These are phyloP conservation scores for Coleophora deauratella DNA, from an alignment of 2,888 invertebrate species.

Conservation along the genomic window DNA sequence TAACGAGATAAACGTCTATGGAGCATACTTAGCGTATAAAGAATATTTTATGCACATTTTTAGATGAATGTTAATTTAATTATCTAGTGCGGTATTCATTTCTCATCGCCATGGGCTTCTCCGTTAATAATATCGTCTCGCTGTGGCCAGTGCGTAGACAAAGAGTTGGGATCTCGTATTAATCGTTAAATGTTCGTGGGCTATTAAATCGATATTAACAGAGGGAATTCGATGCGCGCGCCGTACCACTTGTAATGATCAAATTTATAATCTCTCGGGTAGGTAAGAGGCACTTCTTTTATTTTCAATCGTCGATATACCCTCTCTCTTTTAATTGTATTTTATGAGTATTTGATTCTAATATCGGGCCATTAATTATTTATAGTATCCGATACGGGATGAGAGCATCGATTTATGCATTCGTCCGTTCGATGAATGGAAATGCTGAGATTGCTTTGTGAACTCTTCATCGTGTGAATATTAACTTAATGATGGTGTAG, in stretches of 20 bases:
- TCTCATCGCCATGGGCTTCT: constrained; percentile 23
- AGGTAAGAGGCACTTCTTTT: constrained; percentile 64
- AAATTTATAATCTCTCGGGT: constrained; percentile 69
- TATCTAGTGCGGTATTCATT: constrained; percentile 25
- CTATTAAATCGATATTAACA: constrained; percentile 65
- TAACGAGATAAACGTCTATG: constrained; percentile 24
- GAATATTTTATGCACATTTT: constrained; percentile 25
- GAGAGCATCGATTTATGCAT: constrained; percentile 63
- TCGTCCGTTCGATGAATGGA: constrained; percentile 48
- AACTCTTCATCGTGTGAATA: constrained; percentile 39
- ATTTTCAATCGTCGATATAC: constrained; percentile 60
- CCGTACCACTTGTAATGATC: constrained; percentile 67
- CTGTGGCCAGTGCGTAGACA: constrained; percentile 35
- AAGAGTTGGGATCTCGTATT: constrained; percentile 37
- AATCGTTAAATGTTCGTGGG: constrained; percentile 53
- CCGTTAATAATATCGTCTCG: constrained; percentile 35
- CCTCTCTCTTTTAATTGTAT: constrained; percentile 72
- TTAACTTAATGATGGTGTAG: constrained; percentile 19
- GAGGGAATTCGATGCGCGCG: constrained; percentile 57
- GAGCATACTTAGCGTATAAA: no score
- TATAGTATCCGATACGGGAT: constrained; percentile 70
- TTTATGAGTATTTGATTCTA: constrained; percentile 75
- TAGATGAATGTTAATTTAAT: constrained; percentile 15
- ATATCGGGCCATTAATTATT: constrained; percentile 71
- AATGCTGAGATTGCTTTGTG: constrained; percentile 39